Conservation (phyloP, 2,888 invertebrate species). For the Lutraria lutraria region DNA sequence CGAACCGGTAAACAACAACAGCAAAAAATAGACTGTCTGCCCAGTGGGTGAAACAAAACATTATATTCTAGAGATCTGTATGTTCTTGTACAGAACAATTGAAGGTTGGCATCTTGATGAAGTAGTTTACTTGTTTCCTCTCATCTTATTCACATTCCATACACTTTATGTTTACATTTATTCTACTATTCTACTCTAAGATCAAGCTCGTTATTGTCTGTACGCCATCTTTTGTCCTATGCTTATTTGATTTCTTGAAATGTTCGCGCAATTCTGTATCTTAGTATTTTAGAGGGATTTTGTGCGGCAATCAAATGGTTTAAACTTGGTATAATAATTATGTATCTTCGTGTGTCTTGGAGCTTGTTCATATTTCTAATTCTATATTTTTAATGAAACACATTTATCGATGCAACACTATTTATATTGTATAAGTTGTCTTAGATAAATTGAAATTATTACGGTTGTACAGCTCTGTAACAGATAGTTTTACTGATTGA, state of each 20-base stretch:
- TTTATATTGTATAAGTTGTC: too few relatives aligned
- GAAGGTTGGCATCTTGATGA: constrained; percentile 2
- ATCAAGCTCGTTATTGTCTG: not conserved
- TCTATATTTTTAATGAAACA: too few relatives aligned
- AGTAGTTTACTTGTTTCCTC: not conserved
- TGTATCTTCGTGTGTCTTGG: too few relatives aligned
- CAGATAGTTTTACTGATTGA: too few relatives aligned
- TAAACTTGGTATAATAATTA: not conserved
- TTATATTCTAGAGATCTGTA: not conserved
- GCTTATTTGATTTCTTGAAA: not conserved
- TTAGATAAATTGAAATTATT: too few relatives aligned
- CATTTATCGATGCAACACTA: too few relatives aligned
- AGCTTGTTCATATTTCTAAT: too few relatives aligned
- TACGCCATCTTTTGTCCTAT: not conserved
- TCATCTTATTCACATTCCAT: not conserved
- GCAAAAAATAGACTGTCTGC: not conserved
- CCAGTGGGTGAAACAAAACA: not conserved
- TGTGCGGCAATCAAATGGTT: not conserved
- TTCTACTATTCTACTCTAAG: not conserved
- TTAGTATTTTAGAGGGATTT: not conserved
- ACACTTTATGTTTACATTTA: not conserved
- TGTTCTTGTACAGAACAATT: not conserved
- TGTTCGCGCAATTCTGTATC: not conserved
- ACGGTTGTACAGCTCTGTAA: too few relatives aligned
- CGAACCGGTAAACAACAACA: too few relatives aligned